Percentiles rank a stretch among this genome's conserved stretches.
Evolutionary conservation across 2,888 invertebrate species (phyloP).

Genomic region (Oxycera nigricornis): DNA sequence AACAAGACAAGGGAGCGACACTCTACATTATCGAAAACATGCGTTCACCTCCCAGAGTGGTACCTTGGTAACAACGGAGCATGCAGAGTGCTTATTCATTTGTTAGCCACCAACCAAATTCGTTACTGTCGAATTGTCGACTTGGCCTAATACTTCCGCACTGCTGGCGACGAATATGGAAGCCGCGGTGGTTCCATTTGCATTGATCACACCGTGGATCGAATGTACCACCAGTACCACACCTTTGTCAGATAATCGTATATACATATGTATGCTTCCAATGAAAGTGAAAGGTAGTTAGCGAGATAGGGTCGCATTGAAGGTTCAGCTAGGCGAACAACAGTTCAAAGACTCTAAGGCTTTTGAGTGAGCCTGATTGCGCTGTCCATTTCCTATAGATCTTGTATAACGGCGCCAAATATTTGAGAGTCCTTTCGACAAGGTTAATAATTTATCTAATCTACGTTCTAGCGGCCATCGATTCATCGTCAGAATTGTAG

Average conservation of each 20-base stretch:
- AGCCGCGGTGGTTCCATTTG: not conserved
- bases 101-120: not conserved
- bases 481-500: no score
- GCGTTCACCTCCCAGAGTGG: not conserved
- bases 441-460: no score
- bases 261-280: not conserved
- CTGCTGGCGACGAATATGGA: conserved; percentile 17
- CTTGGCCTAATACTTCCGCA: conserved; percentile 20
- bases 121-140: conserved; percentile 22
- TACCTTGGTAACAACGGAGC: not conserved
- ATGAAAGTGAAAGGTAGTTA: conserved; percentile 7
- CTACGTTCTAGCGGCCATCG: no score
- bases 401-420: no score
- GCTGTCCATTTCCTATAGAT: no score
- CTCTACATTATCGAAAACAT: not conserved
- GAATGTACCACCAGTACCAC: not conserved
- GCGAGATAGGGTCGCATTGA: no score
- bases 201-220: conserved; percentile 8
- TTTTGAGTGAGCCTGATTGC: no score
- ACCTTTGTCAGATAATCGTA: not conserved
- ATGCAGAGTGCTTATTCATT: conserved; percentile 1
- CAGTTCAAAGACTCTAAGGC: no score
- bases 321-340: no score
- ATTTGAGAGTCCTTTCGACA: no score
- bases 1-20: conserved; percentile 25